Percentiles rank a stretch among this genome's conserved stretches.
Evolutionary conservation across 1,140 invertebrate genomes (phyloP).

Genomic region (Camponotus vicinus): DNA sequence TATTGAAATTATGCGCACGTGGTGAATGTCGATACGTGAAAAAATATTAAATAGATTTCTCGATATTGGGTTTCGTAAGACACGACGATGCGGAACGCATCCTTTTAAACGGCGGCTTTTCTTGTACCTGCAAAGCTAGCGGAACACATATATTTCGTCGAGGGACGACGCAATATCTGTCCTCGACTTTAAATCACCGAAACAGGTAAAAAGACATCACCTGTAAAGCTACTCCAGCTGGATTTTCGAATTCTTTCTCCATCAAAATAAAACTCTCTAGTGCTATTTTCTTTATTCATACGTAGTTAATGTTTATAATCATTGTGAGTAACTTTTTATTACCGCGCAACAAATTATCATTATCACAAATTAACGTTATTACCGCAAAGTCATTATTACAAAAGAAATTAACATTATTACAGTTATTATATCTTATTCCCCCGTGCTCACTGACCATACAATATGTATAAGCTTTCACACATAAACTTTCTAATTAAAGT

Average conservation of each 20-base stretch:
- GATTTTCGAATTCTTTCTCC: background rate
- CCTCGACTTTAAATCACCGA: constrained; percentile 55
- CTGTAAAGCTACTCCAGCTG: constrained; percentile 20
- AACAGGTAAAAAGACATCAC: constrained; percentile 63
- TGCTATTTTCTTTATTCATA: background rate
- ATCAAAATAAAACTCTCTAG: constrained; percentile 4
- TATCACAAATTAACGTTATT: constrained; percentile 23
- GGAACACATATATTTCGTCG: constrained; percentile 50
- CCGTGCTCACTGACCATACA: background rate
- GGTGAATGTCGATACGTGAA: background rate
- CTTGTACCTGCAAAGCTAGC: constrained; percentile 11
- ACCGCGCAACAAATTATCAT: background rate
- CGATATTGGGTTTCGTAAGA: background rate
- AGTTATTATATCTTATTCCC: constrained; percentile 16
- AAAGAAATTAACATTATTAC: constrained; percentile 17
- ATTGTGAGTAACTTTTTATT: background rate
- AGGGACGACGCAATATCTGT: constrained; percentile 39
- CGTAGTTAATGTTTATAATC: background rate
- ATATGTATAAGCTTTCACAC: background rate
- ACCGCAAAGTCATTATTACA: background rate
- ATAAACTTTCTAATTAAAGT: constrained; percentile 17
- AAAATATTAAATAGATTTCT: background rate
- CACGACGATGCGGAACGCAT: background rate
- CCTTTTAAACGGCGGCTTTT: constrained; percentile 49
- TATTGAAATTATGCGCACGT: background rate